phyloP scores from a whole-genome alignment of 2,113 vertebrate genomes.

The Saccopteryx leptura region DNA sequence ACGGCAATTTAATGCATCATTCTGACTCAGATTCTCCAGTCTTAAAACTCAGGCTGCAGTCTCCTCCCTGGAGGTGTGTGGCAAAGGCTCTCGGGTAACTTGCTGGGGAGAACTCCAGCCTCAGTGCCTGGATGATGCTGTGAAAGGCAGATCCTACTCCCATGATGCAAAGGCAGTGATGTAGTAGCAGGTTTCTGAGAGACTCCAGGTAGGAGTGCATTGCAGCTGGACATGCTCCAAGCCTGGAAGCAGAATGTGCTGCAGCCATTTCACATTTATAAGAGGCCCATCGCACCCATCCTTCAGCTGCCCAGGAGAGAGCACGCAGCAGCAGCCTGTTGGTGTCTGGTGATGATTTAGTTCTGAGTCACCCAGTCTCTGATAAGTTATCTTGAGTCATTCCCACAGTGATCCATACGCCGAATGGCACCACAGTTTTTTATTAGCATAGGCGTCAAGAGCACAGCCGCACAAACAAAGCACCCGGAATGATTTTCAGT shows the following conservation, averaged over 20 bases:
- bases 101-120: not conserved
- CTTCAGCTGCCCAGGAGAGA: constrained; percentile 18
- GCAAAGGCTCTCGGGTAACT: not conserved
- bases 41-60: not conserved
- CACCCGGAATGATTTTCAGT: constrained; percentile 14
- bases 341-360: constrained; percentile 51
- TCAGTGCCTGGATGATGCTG: not conserved
- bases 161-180: not conserved
- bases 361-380: constrained; percentile 61
- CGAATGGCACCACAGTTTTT: constrained; percentile 62
- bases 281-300: constrained; percentile 45
- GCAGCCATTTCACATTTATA: constrained; percentile 50
- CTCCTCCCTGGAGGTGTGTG: not conserved
- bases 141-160: not conserved
- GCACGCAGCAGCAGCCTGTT: not conserved
- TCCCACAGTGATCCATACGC: constrained; percentile 57
- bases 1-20: not conserved
- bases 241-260: constrained; percentile 47
- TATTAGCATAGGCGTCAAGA: constrained; percentile 1
- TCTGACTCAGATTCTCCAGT: not conserved
- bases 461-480: constrained; percentile 37
- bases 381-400: constrained; percentile 64
- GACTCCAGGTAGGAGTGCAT: constrained; percentile 33
- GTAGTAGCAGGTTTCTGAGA: constrained; percentile 46
- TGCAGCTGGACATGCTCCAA: constrained; percentile 45